Conservation (phyloP, 2,113 vertebrate genomes). For the Picathartes gymnocephalus region DNA sequence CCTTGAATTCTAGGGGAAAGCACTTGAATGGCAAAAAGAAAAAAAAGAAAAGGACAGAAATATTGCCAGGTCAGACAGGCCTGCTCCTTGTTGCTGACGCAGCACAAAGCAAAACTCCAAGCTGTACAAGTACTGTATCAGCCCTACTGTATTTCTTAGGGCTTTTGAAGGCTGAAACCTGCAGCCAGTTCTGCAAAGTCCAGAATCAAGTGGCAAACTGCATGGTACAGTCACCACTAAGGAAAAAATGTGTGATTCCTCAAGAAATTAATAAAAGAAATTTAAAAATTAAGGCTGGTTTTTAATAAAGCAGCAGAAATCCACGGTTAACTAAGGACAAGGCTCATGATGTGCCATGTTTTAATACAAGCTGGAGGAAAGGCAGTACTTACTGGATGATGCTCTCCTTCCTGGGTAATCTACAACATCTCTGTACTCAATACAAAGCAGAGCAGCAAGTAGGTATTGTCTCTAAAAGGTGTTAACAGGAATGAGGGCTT, state of each 20-base stretch:
- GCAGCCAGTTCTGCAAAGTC: background rate
- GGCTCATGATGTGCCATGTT: background rate
- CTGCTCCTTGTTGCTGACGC: background rate
- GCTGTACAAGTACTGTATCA: background rate
- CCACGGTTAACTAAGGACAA: background rate
- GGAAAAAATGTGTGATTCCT: background rate
- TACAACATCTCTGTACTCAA: background rate
- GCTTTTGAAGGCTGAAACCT: background rate
- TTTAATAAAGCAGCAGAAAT: background rate
- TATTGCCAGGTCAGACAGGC: background rate
- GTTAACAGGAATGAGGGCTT: background rate
- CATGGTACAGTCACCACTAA: background rate
- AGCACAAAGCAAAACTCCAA: background rate
- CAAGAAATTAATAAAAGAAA: background rate
- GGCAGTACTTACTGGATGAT: background rate
- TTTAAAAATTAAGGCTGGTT: background rate
- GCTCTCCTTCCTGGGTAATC: background rate
- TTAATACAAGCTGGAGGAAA: background rate
- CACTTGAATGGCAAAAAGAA: background rate
- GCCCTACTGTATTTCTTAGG: background rate
- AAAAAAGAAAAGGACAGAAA: background rate
- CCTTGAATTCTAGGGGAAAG: slow-evolving; percentile 32
- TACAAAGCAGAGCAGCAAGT: background rate
- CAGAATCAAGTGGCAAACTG: background rate
- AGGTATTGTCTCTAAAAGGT: background rate